Conservation (phyloP, 1,140 invertebrate genomes). For the Episyrphus balteatus region DNA sequence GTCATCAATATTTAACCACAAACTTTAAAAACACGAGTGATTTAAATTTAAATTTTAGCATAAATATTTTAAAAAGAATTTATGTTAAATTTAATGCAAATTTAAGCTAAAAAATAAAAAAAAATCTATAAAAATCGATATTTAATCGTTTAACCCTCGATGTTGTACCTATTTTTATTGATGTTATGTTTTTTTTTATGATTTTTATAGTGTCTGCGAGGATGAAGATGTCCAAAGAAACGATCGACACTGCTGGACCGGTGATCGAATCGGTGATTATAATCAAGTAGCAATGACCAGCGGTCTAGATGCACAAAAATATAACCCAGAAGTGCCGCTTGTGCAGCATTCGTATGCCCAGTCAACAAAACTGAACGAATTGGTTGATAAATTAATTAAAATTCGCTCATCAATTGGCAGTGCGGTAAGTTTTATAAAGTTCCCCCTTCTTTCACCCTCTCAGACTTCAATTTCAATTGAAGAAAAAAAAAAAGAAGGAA, state of each 20-base stretch:
- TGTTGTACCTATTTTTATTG: not conserved
- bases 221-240: slow-evolving; percentile 24
- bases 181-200: not conserved
- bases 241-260: slow-evolving; percentile 34
- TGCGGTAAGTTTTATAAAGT: slow-evolving; percentile 20
- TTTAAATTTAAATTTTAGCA: no score
- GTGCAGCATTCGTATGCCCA: slow-evolving; percentile 13
- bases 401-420: slow-evolving; percentile 27
- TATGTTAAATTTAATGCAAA: no score
- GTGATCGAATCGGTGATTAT: slow-evolving; percentile 33
- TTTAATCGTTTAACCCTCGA: no score
- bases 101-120: no score
- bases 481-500: not conserved
- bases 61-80: no score
- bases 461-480: not conserved
- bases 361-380: slow-evolving; percentile 21
- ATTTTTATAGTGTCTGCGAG: slow-evolving; percentile 23
- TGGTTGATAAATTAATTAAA: slow-evolving; percentile 33
- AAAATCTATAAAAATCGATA: no score
- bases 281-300: slow-evolving; percentile 24
- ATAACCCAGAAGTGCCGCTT: slow-evolving; percentile 34
- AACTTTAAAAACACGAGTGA: no score
- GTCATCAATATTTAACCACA: no score
- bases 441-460: not conserved
- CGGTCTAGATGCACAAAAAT: slow-evolving; percentile 25